Percentiles rank a stretch among this genome's conserved stretches.
phyloP scores from a whole-genome alignment of 2,797 vertebrate genomes.

The Molossus molossus region DNA sequence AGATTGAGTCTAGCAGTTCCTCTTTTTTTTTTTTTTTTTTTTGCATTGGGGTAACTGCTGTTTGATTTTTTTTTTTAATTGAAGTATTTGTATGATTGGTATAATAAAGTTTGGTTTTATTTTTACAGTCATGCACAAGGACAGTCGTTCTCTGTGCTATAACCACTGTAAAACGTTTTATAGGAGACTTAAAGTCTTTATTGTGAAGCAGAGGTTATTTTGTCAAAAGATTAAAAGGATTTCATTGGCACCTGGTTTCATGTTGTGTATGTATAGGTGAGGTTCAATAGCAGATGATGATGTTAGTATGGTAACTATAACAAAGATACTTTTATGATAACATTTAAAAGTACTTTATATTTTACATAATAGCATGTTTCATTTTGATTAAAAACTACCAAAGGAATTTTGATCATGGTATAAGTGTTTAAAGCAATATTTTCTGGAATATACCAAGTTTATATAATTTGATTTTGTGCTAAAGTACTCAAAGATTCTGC shows the following conservation, averaged over 20 bases:
- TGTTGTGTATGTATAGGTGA: slow-evolving; percentile 84
- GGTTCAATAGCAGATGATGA: slow-evolving; percentile 71
- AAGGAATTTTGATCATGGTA: slow-evolving; percentile 87
- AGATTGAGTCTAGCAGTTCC: slow-evolving; percentile 83
- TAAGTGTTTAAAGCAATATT: slow-evolving; percentile 88
- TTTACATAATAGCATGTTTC: slow-evolving; percentile 87
- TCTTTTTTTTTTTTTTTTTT: slow-evolving; percentile 58
- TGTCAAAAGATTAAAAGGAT: slow-evolving; percentile 83
- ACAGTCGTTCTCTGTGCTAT: slow-evolving; percentile 77
- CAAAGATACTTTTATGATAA: slow-evolving; percentile 83
- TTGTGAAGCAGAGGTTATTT: slow-evolving; percentile 80
- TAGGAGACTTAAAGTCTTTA: slow-evolving; percentile 70
- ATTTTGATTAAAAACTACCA: slow-evolving; percentile 88
- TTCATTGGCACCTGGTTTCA: slow-evolving; percentile 87
- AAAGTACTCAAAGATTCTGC: slow-evolving; percentile 84
- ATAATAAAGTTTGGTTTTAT: slow-evolving; percentile 83
- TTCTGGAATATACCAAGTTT: slow-evolving; percentile 87
- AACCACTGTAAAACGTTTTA: slow-evolving; percentile 63
- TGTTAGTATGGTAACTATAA: slow-evolving; percentile 72
- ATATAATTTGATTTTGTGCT: slow-evolving; percentile 85
- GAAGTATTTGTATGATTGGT: slow-evolving; percentile 77
- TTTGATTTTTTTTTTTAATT: slow-evolving; percentile 79
- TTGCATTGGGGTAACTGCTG: slow-evolving; percentile 81
- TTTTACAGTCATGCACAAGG: slow-evolving; percentile 82
- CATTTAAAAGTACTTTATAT: slow-evolving; percentile 83